Percentiles rank a stretch among this genome's conserved stretches.
Conservation (phyloP, 2,888 invertebrate species). For the Chrysolina haemoptera region DNA sequence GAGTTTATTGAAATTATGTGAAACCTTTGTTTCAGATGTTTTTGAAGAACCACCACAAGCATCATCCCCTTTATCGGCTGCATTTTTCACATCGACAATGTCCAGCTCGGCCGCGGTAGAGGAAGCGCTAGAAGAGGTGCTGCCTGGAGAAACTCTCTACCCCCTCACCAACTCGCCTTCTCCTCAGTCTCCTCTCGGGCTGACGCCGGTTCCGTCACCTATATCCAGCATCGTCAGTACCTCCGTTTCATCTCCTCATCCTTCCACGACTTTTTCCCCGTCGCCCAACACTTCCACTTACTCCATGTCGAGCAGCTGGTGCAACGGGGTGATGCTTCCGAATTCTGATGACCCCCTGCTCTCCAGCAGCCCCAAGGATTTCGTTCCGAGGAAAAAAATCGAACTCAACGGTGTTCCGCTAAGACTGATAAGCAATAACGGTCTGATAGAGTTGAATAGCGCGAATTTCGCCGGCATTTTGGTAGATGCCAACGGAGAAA, state of each 20-base stretch:
- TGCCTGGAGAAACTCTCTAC: conserved; percentile 81
- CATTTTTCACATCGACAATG: conserved; percentile 88
- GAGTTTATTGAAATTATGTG: background rate
- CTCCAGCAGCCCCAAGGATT: conserved; percentile 88
- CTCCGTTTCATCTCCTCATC: conserved; percentile 58
- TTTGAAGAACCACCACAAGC: conserved; percentile 80
- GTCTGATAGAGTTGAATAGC: conserved; percentile 73
- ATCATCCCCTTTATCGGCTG: conserved; percentile 86
- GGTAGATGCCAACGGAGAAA: conserved; percentile 76
- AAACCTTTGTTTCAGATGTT: conserved; percentile 61
- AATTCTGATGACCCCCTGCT: conserved; percentile 89
- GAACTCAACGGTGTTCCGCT: conserved; percentile 73
- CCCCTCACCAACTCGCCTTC: conserved; percentile 74
- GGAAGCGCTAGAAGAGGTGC: conserved; percentile 87
- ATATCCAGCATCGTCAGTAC: conserved; percentile 63
- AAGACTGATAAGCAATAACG: conserved; percentile 73
- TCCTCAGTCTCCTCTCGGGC: conserved; percentile 75
- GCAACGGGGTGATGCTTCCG: conserved; percentile 88
- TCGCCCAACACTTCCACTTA: conserved; percentile 68
- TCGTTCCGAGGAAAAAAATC: conserved; percentile 74
- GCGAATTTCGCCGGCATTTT: conserved; percentile 74
- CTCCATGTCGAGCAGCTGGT: conserved; percentile 68
- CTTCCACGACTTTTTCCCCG: conserved; percentile 58
- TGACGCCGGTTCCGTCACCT: conserved; percentile 74
- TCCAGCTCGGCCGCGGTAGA: conserved; percentile 91